A percentile compares a stretch with the other conserved stretches of the same genome.
These are phyloP conservation scores for Lucinisca nassula DNA, from an alignment of 2,888 invertebrate genomes.

Conservation along the genomic window DNA sequence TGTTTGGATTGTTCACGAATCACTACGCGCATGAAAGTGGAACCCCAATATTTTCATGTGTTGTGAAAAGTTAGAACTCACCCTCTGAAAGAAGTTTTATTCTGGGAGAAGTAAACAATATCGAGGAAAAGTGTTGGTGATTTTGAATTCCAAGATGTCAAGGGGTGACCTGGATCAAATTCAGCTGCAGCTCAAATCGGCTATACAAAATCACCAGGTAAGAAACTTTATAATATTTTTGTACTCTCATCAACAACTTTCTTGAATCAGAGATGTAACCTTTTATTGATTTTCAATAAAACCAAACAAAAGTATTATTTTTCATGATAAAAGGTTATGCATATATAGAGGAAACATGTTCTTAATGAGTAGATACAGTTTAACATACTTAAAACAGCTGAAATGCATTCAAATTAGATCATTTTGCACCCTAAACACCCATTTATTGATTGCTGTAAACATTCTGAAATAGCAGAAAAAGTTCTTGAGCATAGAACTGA, in stretches of 20 bases:
- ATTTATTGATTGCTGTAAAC: slow-evolving; percentile 17
- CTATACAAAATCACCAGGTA: slow-evolving; percentile 87
- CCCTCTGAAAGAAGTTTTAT: slow-evolving; percentile 1
- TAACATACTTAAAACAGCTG: too few species aligned
- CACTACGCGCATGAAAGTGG: not conserved
- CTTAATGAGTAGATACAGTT: too few species aligned
- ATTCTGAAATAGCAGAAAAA: not conserved
- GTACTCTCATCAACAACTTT: slow-evolving; percentile 60
- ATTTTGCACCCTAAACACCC: not conserved
- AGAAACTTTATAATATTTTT: slow-evolving; percentile 35
- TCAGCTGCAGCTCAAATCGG: slow-evolving; percentile 84
- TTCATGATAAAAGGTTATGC: too few species aligned
- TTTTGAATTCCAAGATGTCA: slow-evolving; percentile 72
- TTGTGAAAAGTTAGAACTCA: not conserved
- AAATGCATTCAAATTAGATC: too few species aligned
- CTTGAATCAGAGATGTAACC: slow-evolving; percentile 22
- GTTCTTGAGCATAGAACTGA: too few species aligned
- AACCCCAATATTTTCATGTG: not conserved
- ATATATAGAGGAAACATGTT: too few species aligned
- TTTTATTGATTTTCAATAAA: slow-evolving; percentile 51
- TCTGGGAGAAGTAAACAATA: not conserved
- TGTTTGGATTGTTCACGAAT: too few species aligned
- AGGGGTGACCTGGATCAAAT: slow-evolving; percentile 82
- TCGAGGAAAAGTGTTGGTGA: not conserved
- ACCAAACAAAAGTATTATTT: not conserved